Conservation (phyloP, 1,140 invertebrate genomes). For the Lepidostoma basale region DNA sequence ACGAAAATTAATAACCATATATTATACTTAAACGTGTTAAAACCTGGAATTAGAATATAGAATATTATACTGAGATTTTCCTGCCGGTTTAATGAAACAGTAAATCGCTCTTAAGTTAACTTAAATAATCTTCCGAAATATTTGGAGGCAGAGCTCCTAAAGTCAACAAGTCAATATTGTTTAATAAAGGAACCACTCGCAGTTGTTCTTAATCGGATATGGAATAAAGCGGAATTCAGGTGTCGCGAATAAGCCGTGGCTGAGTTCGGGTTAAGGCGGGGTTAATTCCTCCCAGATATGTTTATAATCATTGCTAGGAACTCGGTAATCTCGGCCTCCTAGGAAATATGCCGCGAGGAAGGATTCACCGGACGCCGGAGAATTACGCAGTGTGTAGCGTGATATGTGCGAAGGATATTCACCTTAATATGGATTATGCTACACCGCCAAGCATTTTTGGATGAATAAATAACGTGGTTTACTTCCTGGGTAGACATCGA, state of each 20-base stretch:
- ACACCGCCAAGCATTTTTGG: not conserved
- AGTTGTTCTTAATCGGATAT: slow-evolving; percentile 3
- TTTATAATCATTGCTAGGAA: slow-evolving; percentile 25
- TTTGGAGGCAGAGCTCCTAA: too few species aligned
- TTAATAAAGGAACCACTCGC: slow-evolving; percentile 9
- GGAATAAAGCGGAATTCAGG: slow-evolving; percentile 12
- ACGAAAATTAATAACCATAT: too few species aligned
- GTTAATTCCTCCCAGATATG: slow-evolving; percentile 6
- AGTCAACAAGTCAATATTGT: not conserved
- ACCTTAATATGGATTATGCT: not conserved
- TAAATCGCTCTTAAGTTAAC: too few species aligned
- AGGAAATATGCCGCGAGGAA: not conserved
- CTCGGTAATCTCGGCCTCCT: slow-evolving; percentile 2
- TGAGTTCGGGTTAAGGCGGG: slow-evolving; percentile 5
- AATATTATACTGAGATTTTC: too few species aligned
- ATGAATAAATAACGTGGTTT: too few species aligned
- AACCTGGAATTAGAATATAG: too few species aligned
- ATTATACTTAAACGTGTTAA: too few species aligned
- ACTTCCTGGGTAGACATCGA: too few species aligned
- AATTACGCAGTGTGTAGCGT: not conserved
- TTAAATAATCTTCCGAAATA: too few species aligned
- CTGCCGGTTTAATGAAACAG: too few species aligned
- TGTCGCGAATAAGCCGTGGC: slow-evolving; percentile 17
- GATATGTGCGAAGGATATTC: slow-evolving; percentile 9
- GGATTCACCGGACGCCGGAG: not conserved